These are phyloP conservation scores for Pipistrellus kuhlii DNA, from an alignment of 2,797 vertebrate species.

Conservation along the genomic window DNA sequence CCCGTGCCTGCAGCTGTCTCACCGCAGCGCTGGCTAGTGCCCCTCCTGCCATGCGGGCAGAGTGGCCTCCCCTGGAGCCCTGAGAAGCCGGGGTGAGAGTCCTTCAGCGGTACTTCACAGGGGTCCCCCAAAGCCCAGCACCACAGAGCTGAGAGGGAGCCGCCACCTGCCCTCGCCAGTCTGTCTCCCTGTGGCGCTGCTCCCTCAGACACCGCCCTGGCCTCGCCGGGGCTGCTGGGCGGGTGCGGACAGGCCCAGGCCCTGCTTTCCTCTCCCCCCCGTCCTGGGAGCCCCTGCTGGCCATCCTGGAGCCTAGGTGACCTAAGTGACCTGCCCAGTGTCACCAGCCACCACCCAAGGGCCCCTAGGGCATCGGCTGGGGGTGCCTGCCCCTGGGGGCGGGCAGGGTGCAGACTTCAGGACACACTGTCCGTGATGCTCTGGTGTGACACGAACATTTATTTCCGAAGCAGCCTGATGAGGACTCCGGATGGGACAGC, in stretches of 20 bases:
- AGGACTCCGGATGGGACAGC: not conserved
- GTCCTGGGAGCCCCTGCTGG: not conserved
- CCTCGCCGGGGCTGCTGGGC: not conserved
- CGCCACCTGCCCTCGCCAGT: not conserved
- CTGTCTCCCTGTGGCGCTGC: not conserved
- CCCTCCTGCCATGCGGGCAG: accelerated
- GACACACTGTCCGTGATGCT: not conserved
- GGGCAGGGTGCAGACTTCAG: not conserved
- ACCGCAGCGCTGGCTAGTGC: accelerated
- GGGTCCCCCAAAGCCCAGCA: not conserved
- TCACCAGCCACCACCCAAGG: no score
- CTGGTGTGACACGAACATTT: not conserved
- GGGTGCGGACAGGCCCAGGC: not conserved
- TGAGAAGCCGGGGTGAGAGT: accelerated
- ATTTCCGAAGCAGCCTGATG: not conserved
- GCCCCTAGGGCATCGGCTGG: slow-evolving; percentile 62
- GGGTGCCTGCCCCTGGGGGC: not conserved
- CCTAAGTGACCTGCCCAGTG: not conserved
- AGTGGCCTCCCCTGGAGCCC: not conserved
- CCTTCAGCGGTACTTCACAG: not conserved
- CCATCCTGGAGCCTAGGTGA: not conserved
- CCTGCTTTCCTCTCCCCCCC: not conserved
- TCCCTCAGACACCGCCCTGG: not conserved
- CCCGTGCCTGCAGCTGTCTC: accelerated
- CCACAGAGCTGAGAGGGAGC: not conserved